These are phyloP conservation scores for Orchesella cincta DNA, from an alignment of 1,140 invertebrate genomes.

Conservation along the genomic window DNA sequence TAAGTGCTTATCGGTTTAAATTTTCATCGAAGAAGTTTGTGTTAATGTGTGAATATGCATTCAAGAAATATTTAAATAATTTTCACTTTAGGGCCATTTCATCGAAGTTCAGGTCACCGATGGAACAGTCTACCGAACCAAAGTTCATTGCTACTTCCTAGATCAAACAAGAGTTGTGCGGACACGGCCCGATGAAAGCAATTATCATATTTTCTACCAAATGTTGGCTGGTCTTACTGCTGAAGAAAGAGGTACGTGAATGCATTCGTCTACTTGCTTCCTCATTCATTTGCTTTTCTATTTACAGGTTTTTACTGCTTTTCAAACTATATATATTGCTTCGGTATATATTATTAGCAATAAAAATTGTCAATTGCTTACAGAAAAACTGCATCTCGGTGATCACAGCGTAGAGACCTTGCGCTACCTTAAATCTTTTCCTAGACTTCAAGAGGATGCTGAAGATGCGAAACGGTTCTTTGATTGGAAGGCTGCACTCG, in stretches of 20 bases:
- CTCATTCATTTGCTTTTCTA: not conserved
- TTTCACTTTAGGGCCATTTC: conserved; percentile 78
- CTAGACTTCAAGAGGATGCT: conserved; percentile 71
- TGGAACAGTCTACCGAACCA: conserved; percentile 88
- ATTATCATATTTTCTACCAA: conserved; percentile 97
- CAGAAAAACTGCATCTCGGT: conserved; percentile 76
- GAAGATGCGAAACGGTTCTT: conserved; percentile 77
- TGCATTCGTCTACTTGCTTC: too few species aligned
- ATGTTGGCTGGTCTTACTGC: conserved; percentile 84
- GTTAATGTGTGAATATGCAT: too few species aligned
- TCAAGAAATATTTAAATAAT: not conserved
- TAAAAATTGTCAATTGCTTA: conserved; percentile 31
- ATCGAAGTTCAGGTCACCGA: conserved; percentile 96
- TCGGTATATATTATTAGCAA: not conserved
- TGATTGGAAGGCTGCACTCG: conserved; percentile 86
- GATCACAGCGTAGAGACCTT: conserved; percentile 78
- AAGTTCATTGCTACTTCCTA: conserved; percentile 93
- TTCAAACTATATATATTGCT: not conserved
- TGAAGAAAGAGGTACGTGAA: conserved; percentile 79
- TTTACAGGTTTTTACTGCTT: conserved; percentile 1
- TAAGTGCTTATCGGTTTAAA: conserved; percentile 61
- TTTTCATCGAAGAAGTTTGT: not conserved
- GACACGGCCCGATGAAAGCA: conserved; percentile 82
- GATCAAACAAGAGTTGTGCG: conserved; percentile 89
- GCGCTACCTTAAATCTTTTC: conserved; percentile 75